These are phyloP conservation scores for Helobdella robusta DNA, from an alignment of 2,888 invertebrate genomes.

Conservation along the genomic window DNA sequence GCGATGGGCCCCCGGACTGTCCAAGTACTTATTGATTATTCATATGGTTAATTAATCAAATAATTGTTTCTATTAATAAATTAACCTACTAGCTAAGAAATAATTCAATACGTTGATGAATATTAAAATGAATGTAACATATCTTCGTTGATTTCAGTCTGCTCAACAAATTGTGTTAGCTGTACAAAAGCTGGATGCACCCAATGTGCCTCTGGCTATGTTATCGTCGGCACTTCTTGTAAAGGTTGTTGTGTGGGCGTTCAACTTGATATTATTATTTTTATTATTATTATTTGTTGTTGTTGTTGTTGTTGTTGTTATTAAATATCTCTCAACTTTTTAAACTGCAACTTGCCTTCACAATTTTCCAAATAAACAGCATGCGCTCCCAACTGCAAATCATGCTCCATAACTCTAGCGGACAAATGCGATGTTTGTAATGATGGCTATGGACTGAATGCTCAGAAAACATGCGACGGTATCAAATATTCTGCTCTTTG, in stretches of 20 bases:
- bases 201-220: conserved; percentile 7
- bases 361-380: conserved; percentile 18
- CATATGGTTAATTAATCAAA: neutral
- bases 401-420: conserved; percentile 18
- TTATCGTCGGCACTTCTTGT: conserved; percentile 8
- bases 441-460: conserved; percentile 16
- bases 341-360: too few relatives aligned
- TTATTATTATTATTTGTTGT: neutral
- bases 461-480: conserved; percentile 28
- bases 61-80: neutral
- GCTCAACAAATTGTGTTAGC: conserved; percentile 18
- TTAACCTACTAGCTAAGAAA: too few relatives aligned
- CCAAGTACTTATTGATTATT: neutral
- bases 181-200: conserved; percentile 15
- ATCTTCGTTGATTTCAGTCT: conserved; percentile 12
- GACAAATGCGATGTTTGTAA: conserved; percentile 28
- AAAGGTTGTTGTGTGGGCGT: conserved; percentile 6
- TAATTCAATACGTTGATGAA: neutral
- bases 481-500: neutral
- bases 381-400: conserved; percentile 29
- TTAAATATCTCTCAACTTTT: too few relatives aligned
- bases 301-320: too few relatives aligned
- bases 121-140: neutral
- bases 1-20: neutral
- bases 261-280: neutral